Base-by-base conservation (phyloP, 2,797 vertebrate species). In the Eupleurogrammus muticus region DNA sequence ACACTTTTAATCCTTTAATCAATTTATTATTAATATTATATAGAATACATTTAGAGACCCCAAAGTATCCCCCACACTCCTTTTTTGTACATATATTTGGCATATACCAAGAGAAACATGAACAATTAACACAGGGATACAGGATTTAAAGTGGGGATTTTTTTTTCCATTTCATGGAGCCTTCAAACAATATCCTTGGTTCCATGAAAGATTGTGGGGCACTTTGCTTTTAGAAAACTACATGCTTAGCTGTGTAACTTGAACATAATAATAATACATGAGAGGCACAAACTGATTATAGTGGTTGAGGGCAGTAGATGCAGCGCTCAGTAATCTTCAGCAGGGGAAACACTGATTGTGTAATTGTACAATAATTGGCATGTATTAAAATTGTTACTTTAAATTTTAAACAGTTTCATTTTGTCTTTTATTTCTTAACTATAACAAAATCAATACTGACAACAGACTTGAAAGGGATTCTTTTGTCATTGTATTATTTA, bases 401-500 rank as follows among this genome's bases (percentile, higher is more conserved):
- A 58, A 55, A 55, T 60, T 77, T 72, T 17, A 24, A 75, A 62
- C 61, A 65, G 73, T 75, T 75, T 44, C 16, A 48, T 38, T 73
- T 14, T 73, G 19, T 70, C 51, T 62, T 68, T 68, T 56, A 67
- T 21, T 36, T 19, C 59, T 70, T 58, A 69, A 65, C 48, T 73
- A 79, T 69, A 68, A 87, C 79, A 70, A 73, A 88, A 87, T 72
- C 77, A 79, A 69, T 61, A 54, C 64, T 60, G 77, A 87, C 83
- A 83, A 83, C 83, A 90, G 68, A 90, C 71, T 62, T 79, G 67
- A 73, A 64, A 81, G 81, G 75, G 73, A 70, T 75, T 78, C 60
- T 91, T 90, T 84, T 81, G 70, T 79, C 74, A 89, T 91, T 83
- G 83, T 90, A 88, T 85, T 80, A 90, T 91, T 92, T 90, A 90